These are phyloP conservation scores for Paratilapia polleni DNA, from an alignment of 2,113 vertebrate species.

Conservation along the genomic window DNA sequence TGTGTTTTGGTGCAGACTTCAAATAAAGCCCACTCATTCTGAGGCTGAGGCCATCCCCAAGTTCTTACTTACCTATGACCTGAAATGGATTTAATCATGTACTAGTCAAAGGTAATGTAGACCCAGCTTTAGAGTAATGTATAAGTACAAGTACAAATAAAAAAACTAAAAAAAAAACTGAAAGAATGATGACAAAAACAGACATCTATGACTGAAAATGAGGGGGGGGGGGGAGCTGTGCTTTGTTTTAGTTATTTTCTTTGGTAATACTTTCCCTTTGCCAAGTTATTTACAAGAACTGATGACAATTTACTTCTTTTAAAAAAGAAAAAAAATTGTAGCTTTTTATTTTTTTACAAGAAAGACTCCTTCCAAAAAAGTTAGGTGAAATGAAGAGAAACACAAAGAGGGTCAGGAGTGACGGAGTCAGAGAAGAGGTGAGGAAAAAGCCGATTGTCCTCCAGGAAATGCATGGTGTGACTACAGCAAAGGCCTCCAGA, in stretches of 20 bases:
- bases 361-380: conserved; percentile 73
- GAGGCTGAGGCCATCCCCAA: neutral
- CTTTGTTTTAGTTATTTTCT: neutral
- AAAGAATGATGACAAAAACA: neutral
- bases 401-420: conserved; percentile 48
- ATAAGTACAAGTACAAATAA: neutral
- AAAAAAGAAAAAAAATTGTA: conserved; percentile 6
- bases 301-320: conserved; percentile 23
- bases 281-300: conserved; percentile 14
- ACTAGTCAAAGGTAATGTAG: neutral
- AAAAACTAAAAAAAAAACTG: neutral
- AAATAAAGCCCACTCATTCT: neutral
- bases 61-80: neutral
- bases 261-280: neutral
- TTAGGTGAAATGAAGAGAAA: conserved; percentile 70
- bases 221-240: neutral
- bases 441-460: conserved; percentile 78
- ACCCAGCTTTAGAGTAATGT: neutral
- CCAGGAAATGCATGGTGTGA: conserved; percentile 81
- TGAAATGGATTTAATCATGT: neutral
- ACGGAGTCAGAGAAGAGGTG: conserved; percentile 49
- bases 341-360: conserved; percentile 73
- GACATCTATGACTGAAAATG: neutral
- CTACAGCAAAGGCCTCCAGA: conserved; percentile 82
- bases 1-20: neutral